Evolutionary conservation across 2,888 invertebrate genomes (phyloP).

Genomic region (Luffia ferchaultella): DNA sequence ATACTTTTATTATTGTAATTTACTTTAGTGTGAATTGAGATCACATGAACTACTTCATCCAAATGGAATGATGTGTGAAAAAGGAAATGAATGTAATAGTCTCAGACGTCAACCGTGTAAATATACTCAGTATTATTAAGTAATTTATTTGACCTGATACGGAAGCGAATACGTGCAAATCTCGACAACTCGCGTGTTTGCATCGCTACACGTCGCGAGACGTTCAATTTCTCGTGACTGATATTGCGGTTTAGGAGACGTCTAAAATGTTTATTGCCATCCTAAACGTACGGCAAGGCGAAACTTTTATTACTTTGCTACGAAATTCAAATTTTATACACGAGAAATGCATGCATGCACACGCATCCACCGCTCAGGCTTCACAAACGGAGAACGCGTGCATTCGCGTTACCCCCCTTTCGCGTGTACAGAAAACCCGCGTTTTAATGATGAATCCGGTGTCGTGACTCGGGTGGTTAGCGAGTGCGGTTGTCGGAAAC

Average conservation of each 20-base stretch:
- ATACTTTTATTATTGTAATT: no score
- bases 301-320: constrained; percentile 5
- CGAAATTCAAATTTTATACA: constrained; percentile 4
- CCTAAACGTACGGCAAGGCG: constrained; percentile 1
- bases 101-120: neutral
- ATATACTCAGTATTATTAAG: neutral
- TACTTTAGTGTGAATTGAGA: no score
- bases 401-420: neutral
- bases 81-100: no score
- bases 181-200: neutral
- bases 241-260: constrained; percentile 7
- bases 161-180: neutral
- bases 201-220: neutral
- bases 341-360: constrained; percentile 2
- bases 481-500: constrained; percentile 2
- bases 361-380: neutral
- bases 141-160: neutral
- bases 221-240: constrained; percentile 3
- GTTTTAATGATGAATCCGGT: neutral
- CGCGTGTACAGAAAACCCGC: neutral
- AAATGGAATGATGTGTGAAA: no score
- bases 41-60: no score
- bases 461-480: neutral
- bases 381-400: neutral
- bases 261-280: constrained; percentile 7